phyloP scores from a whole-genome alignment of 2,888 invertebrate genomes.

The Saturnia japonica region DNA sequence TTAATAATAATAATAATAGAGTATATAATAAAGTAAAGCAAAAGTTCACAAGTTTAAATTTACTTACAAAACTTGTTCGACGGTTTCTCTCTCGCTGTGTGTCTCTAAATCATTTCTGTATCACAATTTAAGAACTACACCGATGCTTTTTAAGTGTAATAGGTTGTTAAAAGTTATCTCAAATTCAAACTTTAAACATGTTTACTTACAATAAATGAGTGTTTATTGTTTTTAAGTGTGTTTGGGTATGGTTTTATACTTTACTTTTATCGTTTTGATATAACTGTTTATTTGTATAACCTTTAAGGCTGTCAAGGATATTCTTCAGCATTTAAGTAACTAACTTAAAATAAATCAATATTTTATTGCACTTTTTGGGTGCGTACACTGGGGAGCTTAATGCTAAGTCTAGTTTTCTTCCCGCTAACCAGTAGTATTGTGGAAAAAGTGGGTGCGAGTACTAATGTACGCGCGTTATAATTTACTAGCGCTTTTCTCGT shows the following conservation, averaged over 20 bases:
- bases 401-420: too few relatives aligned
- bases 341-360: too few relatives aligned
- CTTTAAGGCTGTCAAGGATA: background rate
- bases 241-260: constrained; percentile 1
- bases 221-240: background rate
- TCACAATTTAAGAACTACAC: constrained; percentile 11
- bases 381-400: too few relatives aligned
- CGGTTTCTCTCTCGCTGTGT: background rate
- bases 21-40: too few relatives aligned
- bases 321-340: background rate
- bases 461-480: too few relatives aligned
- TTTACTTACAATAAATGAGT: constrained; percentile 12
- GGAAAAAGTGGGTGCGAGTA: too few relatives aligned
- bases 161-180: constrained; percentile 21
- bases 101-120: background rate
- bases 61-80: background rate
- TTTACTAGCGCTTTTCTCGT: too few relatives aligned
- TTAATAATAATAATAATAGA: too few relatives aligned
- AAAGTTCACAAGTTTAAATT: background rate
- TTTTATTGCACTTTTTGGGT: too few relatives aligned
- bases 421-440: too few relatives aligned
- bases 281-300: background rate
- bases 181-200: constrained; percentile 5
- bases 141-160: constrained; percentile 22
- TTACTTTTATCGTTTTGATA: background rate